Evolutionary conservation across 2,113 vertebrate species (phyloP).

Genomic region (Tiliqua scincoides): DNA sequence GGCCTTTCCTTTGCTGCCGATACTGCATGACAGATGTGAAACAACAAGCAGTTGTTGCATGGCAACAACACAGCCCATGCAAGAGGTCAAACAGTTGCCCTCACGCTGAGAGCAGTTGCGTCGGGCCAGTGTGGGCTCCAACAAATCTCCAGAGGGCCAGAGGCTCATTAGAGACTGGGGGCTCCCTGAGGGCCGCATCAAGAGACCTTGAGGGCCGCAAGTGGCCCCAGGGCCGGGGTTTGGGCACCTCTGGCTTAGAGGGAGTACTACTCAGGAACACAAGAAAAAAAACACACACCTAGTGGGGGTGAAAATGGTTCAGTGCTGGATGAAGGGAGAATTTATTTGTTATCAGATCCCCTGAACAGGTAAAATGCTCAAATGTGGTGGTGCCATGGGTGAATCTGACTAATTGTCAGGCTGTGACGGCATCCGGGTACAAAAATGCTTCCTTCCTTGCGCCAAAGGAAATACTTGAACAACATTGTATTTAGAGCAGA

Average conservation of each 20-base stretch:
- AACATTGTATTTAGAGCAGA: conserved; percentile 34
- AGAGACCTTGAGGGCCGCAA: no score
- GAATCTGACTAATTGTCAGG: background rate
- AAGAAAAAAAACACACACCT: background rate
- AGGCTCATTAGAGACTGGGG: no score
- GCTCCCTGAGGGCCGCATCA: no score
- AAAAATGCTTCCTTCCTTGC: background rate
- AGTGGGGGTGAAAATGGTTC: background rate
- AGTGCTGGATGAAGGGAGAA: conserved; percentile 19
- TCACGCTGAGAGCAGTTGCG: no score
- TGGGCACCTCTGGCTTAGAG: background rate
- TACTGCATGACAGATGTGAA: no score
- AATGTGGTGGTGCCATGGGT: background rate
- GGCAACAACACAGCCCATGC: no score
- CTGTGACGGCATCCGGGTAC: background rate
- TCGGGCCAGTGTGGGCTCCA: no score
- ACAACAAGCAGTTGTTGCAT: no score
- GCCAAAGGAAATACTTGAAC: conserved; percentile 45
- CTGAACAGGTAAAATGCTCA: background rate
- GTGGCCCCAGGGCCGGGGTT: no score
- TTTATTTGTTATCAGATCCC: background rate
- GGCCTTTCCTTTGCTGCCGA: no score
- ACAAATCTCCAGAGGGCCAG: no score
- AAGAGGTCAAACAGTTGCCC: no score
- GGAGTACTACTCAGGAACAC: background rate